Evolutionary conservation across 2,797 vertebrate species (phyloP), one percentile per base, ranked within the genome.

Genomic region (Alca torda): DNA sequence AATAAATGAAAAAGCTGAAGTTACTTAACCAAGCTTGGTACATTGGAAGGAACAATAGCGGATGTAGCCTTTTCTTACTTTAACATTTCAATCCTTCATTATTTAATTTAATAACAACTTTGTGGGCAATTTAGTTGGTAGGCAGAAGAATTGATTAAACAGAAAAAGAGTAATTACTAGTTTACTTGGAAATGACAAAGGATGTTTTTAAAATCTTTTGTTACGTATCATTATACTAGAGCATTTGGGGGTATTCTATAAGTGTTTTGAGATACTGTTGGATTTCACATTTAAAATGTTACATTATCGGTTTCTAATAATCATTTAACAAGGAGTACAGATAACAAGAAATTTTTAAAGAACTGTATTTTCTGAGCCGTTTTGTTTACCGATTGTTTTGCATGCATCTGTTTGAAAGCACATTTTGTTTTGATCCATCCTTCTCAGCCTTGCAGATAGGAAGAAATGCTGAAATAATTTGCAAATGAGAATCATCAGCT

Each of bases 1-100:
- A 96, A 96, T 73, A 87, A 95, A 92, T 69, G 25, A 87, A 63
- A 76, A 84, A 60, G 24, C 57, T 90, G 81, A 95, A 96, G 73
- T 93, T 94, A 92, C 72, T 87, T 84, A 72, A 73, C 43, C 54
- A 25, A 50, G 30, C 43, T 69, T 21, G 13, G n/a, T 83, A 39
- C 68, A 19, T 61, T 91, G 75, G 41, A 70, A 26, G 23, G 84
- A 95, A 88, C 68, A 90, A 93, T 10, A 87, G 31, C 41, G 37
- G 37, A 33, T 23, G 41, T 4, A 81, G 81, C 39, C 54, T 93
- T 95, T 94, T 91, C 95, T 96, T 35, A 72, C 35, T 50, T 14
- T 64, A 65, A 92, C 35, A 37, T 94, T 96, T 91, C 60, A 92
- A 60, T 85, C 70, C 46, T 81, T 88, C 59, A 28, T 89, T 94